Evolutionary conservation across 2,797 vertebrate genomes (phyloP).

Genomic region (Thamnophis elegans): DNA sequence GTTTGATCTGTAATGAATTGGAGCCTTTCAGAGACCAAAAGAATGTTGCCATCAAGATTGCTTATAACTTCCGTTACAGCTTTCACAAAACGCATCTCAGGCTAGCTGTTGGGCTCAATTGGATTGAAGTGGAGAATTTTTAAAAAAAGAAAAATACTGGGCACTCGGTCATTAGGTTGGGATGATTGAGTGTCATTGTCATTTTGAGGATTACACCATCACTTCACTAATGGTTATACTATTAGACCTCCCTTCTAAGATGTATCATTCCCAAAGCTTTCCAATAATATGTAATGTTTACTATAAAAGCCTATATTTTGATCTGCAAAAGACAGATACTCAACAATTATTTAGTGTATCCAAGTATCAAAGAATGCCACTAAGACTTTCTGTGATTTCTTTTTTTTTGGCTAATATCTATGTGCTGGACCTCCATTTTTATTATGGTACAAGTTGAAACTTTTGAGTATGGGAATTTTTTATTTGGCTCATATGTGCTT

Average conservation of each 20-base stretch:
- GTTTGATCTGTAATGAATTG: neutral
- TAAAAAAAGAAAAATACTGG: neutral
- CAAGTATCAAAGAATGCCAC: neutral
- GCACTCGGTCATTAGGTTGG: neutral
- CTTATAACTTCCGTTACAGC: neutral
- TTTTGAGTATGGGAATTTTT: constrained; percentile 45
- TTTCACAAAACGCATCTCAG: constrained; percentile 41
- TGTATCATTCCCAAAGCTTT: constrained; percentile 11
- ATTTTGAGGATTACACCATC: neutral
- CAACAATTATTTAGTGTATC: constrained; percentile 20
- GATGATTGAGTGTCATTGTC: neutral
- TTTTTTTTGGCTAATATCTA: neutral
- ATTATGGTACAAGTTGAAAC: constrained; percentile 17
- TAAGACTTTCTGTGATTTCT: neutral
- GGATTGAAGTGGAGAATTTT: neutral
- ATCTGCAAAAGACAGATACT: neutral
- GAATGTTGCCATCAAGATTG: neutral
- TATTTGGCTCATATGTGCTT: constrained; percentile 28
- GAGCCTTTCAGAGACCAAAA: constrained; percentile 37
- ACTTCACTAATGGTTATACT: constrained; percentile 5
- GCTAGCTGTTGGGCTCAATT: neutral
- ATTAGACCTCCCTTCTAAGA: constrained; percentile 23
- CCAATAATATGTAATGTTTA: fast-evolving
- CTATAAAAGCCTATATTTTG: constrained; percentile 30
- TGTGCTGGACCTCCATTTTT: constrained; percentile 14